phyloP scores from a whole-genome alignment of 2,113 vertebrate genomes.

The Bambusicola thoracicus region DNA sequence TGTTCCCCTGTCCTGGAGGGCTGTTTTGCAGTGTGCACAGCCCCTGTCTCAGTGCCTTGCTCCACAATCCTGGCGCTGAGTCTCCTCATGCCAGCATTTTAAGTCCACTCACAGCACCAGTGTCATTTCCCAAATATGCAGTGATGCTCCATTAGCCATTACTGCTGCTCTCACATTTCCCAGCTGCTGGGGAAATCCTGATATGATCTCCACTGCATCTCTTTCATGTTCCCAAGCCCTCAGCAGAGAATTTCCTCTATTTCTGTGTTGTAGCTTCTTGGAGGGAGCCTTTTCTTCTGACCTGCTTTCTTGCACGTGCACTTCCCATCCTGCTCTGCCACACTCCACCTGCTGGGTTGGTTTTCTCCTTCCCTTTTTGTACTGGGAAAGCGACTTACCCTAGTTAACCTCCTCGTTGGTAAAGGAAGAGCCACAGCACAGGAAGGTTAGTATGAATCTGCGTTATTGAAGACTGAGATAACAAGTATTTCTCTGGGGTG shows the following conservation, averaged over 20 bases:
- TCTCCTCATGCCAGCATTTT: fast-evolving
- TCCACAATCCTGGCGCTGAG: background rate
- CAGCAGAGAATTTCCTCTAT: background rate
- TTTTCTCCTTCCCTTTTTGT: background rate
- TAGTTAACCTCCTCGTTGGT: background rate
- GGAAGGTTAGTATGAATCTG: background rate
- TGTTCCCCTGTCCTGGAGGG: background rate
- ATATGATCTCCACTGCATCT: background rate
- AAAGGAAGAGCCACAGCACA: background rate
- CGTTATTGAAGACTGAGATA: background rate
- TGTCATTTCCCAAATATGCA: background rate
- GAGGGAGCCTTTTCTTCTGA: background rate
- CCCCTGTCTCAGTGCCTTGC: fast-evolving
- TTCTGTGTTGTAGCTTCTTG: background rate
- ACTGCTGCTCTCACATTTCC: background rate
- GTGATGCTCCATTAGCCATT: background rate
- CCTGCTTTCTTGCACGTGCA: background rate
- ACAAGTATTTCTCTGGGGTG: background rate
- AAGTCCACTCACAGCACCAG: background rate
- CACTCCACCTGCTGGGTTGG: background rate
- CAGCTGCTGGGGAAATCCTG: background rate
- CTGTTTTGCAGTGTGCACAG: background rate
- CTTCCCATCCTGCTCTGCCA: background rate
- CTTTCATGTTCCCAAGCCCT: background rate
- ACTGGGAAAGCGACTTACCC: background rate